Evolutionary conservation across 2,797 vertebrate genomes (phyloP).

Genomic region (Schizopygopsis pylzovi): DNA sequence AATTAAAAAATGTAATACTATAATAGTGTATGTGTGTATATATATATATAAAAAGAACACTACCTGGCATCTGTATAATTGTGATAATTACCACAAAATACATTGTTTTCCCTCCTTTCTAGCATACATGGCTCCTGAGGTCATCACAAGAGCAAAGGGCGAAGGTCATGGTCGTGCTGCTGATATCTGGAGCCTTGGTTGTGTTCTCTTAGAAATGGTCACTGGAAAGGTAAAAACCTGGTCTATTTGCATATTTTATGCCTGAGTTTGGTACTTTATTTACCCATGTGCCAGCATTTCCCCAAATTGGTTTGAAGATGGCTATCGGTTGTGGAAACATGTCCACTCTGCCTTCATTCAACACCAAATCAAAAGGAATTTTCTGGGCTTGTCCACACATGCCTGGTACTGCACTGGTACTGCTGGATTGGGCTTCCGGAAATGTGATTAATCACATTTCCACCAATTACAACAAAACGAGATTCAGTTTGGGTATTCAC

Average conservation of each 20-base stretch:
- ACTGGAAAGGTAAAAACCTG: conserved; percentile 89
- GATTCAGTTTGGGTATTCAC: neutral
- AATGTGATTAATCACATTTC: too few relatives aligned
- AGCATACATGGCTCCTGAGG: conserved; percentile 96
- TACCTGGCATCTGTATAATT: neutral
- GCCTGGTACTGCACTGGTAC: neutral
- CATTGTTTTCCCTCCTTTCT: too few relatives aligned
- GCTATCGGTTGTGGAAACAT: neutral
- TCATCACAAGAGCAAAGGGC: conserved; percentile 97
- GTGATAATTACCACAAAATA: too few relatives aligned
- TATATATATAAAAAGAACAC: neutral
- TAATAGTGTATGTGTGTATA: neutral
- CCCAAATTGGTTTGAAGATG: neutral
- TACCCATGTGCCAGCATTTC: neutral
- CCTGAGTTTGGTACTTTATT: neutral
- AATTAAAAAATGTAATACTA: too few relatives aligned
- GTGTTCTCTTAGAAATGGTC: conserved; percentile 98
- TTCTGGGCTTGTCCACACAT: neutral
- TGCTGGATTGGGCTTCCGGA: neutral
- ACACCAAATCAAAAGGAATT: neutral
- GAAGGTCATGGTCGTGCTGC: conserved; percentile 97
- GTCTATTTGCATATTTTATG: neutral
- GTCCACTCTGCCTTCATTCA: neutral
- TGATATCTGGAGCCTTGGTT: conserved; percentile 98
- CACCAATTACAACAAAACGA: neutral